Evolutionary conservation across 2,888 invertebrate genomes (phyloP).

Genomic region (Aporophyla lueneburgensis): DNA sequence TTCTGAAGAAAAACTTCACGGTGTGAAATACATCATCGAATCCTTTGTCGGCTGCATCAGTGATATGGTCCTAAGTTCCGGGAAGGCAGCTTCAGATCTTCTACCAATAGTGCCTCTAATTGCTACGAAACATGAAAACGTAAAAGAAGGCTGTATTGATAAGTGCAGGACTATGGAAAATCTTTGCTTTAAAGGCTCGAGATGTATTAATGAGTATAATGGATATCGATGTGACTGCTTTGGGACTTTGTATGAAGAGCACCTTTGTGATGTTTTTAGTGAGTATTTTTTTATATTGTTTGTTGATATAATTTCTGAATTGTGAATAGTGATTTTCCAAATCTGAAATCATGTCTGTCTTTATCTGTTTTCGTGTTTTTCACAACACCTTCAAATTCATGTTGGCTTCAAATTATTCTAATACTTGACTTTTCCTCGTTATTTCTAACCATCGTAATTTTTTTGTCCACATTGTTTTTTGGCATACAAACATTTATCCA

Average conservation of each 20-base stretch:
- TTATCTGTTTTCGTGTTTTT: background rate
- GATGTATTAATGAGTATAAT: conserved; percentile 98
- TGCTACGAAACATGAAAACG: conserved; percentile 97
- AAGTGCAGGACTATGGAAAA: conserved; percentile 95
- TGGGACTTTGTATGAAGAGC: conserved; percentile 97
- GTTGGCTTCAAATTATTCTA: background rate
- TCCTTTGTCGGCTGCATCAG: conserved; percentile 98
- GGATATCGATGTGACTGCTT: conserved; percentile 98
- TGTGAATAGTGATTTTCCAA: too few relatives aligned
- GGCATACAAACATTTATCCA: too few relatives aligned
- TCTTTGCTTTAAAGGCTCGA: conserved; percentile 96
- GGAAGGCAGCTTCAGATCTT: conserved; percentile 96
- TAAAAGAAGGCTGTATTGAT: conserved; percentile 96
- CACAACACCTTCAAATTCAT: background rate
- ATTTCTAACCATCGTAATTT: background rate
- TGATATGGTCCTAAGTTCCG: conserved; percentile 96
- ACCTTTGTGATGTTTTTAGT: conserved; percentile 98
- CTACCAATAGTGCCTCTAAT: conserved; percentile 95
- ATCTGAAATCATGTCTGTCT: background rate
- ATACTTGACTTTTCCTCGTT: background rate
- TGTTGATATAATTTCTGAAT: too few relatives aligned
- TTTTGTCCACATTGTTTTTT: too few relatives aligned
- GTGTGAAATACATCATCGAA: conserved; percentile 97
- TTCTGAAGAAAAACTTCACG: conserved; percentile 96
- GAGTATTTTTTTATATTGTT: conserved; percentile 79